Evolutionary conservation across 2,888 invertebrate genomes (phyloP), one percentile per base, ranked within the genome.

Genomic region (Microplitis manilae): DNA sequence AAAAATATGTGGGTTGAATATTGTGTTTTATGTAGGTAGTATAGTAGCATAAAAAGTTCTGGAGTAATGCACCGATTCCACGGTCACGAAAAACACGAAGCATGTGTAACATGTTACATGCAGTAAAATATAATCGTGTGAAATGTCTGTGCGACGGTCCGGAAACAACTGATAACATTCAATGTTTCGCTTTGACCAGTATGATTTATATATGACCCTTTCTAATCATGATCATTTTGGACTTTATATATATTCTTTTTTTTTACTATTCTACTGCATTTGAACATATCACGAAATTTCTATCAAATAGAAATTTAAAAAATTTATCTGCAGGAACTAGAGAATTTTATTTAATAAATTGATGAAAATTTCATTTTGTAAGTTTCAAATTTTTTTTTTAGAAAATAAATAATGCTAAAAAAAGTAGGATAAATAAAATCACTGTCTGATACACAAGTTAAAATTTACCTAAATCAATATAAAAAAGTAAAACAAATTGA

Each of bases 141-240:
- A 82, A 85, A 84, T 81, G 84, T 85, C 82, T 83, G 87, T 85
- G 84, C 89, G 85, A 79, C 84, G 83, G 85, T 89, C 87, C 87
- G 88, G 88, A 89, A 89, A 85, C 73, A 79, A 80, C 84, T 86
- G 89, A 89, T 89, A 89, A 89, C 89, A 89, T 89, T 89, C 87
- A 89, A 80, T 85, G 61, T 77, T 13, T 50, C 8, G 77, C 73
- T 61, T 78, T 62, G 75, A 76, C 75, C 72, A 73, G 69, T 82
- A 85, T 87, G 87, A 87, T 87, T 87, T 87, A 87, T 87, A 69
- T 78, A 87, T 83, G 87, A 83, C 85, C 86, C 76, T 77, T 80
- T 73, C 79, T 84, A 86, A 89, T 89, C 89, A 85, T 81, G 76
- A 80, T 82, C 67, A 30, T 30, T 72, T 30, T 65, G 73, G 79